These are phyloP conservation scores for Zeugodacus cucurbitae DNA, from an alignment of 1,140 invertebrate genomes.

Conservation along the genomic window DNA sequence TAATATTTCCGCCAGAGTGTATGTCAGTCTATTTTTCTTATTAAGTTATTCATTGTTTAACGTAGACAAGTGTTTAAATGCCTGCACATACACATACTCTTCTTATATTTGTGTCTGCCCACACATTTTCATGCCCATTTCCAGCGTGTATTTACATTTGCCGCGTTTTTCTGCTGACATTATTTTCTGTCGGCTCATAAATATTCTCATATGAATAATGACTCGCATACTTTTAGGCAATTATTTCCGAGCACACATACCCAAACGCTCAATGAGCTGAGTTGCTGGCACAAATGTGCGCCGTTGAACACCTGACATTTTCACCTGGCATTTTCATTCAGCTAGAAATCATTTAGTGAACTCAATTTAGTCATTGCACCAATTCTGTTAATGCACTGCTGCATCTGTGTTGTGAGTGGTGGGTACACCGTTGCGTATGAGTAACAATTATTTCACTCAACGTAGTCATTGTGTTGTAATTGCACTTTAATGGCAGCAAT, in stretches of 20 bases:
- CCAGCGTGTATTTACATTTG: background rate
- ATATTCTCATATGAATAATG: constrained; percentile 13
- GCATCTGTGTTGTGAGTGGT: background rate
- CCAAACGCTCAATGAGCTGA: no score
- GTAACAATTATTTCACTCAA: background rate
- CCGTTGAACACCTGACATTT: background rate
- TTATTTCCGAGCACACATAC: background rate
- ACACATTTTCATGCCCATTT: background rate
- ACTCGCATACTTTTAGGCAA: constrained; percentile 13
- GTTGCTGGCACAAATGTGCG: background rate
- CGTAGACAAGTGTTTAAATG: background rate
- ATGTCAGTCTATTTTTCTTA: constrained; percentile 9
- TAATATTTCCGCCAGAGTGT: background rate
- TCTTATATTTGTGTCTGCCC: no score
- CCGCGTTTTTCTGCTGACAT: background rate
- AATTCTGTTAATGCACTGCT: background rate
- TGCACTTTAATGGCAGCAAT: background rate
- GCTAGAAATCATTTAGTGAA: background rate
- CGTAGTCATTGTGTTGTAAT: background rate
- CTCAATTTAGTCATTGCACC: background rate
- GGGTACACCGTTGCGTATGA: background rate
- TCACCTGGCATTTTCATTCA: no score
- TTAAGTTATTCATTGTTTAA: constrained; percentile 32
- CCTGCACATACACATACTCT: background rate
- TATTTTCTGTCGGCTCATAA: constrained; percentile 15